These are phyloP conservation scores for Myoxocephalus aenaeus DNA, from an alignment of 2,797 vertebrate genomes.

Conservation along the genomic window DNA sequence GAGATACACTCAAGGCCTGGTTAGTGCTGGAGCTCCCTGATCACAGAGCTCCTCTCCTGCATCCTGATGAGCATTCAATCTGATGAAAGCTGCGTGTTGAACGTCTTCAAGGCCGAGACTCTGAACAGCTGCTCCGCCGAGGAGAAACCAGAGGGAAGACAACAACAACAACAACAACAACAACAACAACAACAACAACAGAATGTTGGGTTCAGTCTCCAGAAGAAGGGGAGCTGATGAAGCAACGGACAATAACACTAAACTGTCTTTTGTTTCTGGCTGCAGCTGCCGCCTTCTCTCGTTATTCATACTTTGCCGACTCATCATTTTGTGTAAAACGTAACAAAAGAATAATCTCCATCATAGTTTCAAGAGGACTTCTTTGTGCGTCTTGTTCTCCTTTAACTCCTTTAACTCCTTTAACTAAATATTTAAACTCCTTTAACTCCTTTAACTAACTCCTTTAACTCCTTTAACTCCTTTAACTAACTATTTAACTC, in stretches of 20 bases:
- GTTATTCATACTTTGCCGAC: neutral
- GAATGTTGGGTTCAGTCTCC: neutral
- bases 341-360: too few relatives aligned
- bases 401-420: too few relatives aligned
- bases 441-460: too few relatives aligned
- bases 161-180: neutral
- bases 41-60: constrained; percentile 23
- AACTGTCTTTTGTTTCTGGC: neutral
- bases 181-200: too few relatives aligned
- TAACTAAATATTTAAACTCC: too few relatives aligned
- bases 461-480: too few relatives aligned
- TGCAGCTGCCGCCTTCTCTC: neutral
- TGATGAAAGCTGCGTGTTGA: neutral
- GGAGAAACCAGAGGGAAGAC: constrained; percentile 4
- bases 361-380: too few relatives aligned
- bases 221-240: neutral
- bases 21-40: constrained; percentile 4
- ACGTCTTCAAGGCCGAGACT: constrained; percentile 17
- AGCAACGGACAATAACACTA: too few relatives aligned
- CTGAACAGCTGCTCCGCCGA: constrained; percentile 23
- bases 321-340: neutral
- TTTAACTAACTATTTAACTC: too few relatives aligned
- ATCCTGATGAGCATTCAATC: constrained; percentile 19
- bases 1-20: constrained; percentile 17
- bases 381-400: too few relatives aligned